These are phyloP conservation scores for Cygnus buccinator DNA, from an alignment of 2,113 vertebrate species.

Conservation along the genomic window DNA sequence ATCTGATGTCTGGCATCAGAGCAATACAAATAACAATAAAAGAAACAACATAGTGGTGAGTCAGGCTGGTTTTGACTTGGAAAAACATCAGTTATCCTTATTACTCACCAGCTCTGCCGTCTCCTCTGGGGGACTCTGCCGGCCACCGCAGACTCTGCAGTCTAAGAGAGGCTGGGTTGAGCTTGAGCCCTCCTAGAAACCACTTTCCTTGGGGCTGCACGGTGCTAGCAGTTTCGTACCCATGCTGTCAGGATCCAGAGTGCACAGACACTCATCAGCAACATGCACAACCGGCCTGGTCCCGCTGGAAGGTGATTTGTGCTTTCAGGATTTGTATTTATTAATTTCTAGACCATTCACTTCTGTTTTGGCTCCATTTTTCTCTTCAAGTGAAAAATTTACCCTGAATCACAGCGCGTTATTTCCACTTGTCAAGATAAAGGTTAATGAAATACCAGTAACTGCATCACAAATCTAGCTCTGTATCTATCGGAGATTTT, in stretches of 20 bases:
- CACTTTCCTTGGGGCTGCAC: neutral
- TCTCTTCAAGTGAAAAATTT: conserved; percentile 51
- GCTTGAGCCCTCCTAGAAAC: neutral
- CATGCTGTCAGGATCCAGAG: neutral
- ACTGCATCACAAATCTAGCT: conserved; percentile 47
- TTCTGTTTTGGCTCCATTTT: conserved; percentile 36
- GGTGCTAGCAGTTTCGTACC: neutral
- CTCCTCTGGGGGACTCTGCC: neutral
- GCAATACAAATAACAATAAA: conserved; percentile 56
- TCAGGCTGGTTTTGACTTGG: conserved; percentile 39
- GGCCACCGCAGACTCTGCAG: neutral
- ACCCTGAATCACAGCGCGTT: conserved; percentile 39
- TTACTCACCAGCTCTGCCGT: conserved; percentile 14
- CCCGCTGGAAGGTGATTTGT: neutral
- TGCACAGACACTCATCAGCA: neutral
- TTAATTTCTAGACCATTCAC: conserved; percentile 24
- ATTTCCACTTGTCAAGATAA: conserved; percentile 70
- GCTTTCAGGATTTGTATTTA: neutral
- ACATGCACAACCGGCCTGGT: neutral
- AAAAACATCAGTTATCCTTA: conserved; percentile 27
- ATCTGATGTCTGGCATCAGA: conserved; percentile 47
- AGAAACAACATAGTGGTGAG: conserved; percentile 40
- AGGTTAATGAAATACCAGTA: conserved; percentile 69
- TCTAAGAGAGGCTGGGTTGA: neutral
- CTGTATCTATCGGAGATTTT: conserved; percentile 9